Conservation (phyloP, 2,113 vertebrate genomes). For the Microtus montanus region DNA sequence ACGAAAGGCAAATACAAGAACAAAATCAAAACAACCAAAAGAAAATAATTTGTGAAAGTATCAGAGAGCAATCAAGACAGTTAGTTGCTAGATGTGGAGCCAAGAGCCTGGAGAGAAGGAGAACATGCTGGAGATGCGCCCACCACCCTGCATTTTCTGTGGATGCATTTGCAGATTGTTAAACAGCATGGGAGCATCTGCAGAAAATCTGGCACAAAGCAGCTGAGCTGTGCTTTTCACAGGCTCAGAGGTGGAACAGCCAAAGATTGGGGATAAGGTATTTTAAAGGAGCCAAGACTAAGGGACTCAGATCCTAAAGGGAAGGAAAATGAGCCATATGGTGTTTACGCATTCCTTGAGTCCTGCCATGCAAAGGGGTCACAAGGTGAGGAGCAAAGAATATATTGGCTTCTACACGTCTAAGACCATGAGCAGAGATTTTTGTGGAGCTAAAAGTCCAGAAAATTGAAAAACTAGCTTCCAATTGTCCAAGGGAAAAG, state of each 20-base stretch:
- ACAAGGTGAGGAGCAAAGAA: neutral
- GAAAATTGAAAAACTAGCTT: neutral
- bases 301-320: neutral
- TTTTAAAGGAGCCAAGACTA: neutral
- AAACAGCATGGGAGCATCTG: neutral
- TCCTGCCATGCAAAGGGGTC: neutral
- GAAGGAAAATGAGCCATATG: neutral
- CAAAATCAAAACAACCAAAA: neutral
- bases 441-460: neutral
- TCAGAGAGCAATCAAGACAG: neutral
- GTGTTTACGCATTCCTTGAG: neutral
- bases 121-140: neutral
- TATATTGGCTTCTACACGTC: neutral
- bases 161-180: constrained; percentile 32
- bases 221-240: neutral
- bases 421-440: neutral
- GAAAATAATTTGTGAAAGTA: neutral
- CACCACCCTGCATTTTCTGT: neutral
- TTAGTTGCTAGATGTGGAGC: neutral
- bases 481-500: neutral
- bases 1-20: constrained; percentile 27
- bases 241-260: neutral
- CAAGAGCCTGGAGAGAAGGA: constrained; percentile 35
- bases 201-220: neutral
- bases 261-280: neutral